Conservation (phyloP, 2,888 invertebrate genomes). For the Nephrotoma flavescens region DNA sequence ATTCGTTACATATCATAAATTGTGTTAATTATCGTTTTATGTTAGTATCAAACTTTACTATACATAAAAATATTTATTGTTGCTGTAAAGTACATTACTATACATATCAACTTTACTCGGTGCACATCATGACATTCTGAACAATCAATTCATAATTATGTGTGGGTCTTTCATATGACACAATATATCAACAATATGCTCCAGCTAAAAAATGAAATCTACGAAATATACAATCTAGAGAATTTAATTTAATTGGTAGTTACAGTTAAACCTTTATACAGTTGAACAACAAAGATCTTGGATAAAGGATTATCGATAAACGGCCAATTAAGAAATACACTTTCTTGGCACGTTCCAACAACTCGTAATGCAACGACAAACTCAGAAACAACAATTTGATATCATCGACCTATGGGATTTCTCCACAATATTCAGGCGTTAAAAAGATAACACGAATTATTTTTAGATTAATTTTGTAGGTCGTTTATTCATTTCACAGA, state of each 20-base stretch:
- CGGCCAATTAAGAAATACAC: too few species aligned
- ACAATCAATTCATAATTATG: neutral
- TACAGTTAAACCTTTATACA: too few species aligned
- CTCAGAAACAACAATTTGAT: too few species aligned
- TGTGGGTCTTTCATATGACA: neutral
- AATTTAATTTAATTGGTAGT: neutral
- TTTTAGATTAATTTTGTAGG: too few species aligned
- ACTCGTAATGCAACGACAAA: too few species aligned
- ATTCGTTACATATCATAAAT: neutral
- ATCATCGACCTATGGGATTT: too few species aligned
- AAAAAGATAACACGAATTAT: too few species aligned
- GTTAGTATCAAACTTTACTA: neutral
- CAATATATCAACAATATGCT: neutral
- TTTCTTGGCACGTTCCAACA: too few species aligned
- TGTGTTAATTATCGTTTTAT: neutral
- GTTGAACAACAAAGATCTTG: too few species aligned
- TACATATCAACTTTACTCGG: neutral
- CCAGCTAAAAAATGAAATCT: neutral
- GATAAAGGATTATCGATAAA: too few species aligned
- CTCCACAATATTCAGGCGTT: too few species aligned
- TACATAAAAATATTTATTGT: neutral
- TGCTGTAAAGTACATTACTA: neutral
- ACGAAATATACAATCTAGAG: neutral
- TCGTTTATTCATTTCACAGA: too few species aligned
- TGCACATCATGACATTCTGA: neutral